Evolutionary conservation across 2,797 vertebrate genomes (phyloP), one percentile per base, ranked within the genome.

Genomic region (Oceanodroma leucorhoa): DNA sequence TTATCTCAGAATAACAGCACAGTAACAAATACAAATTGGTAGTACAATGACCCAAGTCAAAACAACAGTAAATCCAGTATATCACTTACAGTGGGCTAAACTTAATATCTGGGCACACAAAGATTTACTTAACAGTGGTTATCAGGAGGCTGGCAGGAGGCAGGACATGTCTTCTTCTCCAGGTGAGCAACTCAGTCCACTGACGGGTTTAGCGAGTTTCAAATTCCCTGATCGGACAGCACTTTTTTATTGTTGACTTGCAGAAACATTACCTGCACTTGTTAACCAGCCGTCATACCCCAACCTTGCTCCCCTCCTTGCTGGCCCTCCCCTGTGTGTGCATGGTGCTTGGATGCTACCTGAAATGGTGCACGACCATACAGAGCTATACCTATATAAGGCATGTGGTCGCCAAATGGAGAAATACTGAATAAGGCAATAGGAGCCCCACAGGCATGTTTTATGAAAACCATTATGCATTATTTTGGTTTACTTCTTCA

Each of bases 101-200:
- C 7, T 32, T n/a, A 43, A 1, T 38, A 32, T 11, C 36, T 64
- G 36, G 38, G 17, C 24, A 40, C 21, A 60, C 8, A 29, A 46
- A 70, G 32, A 34, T 20, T 66, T 70, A 58, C 0, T 0, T 29
- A 46, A 40, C 0, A 1, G 24, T 29, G 29, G 9, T 15, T 66
- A 43, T 48, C 20, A 65, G 19, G 24, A 48, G 5, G 45, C n/a
- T 0, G 0, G 7, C 60, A 89, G 67, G 41, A 79, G 72, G 18
- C 36, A 43, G 38, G 23, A 5, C 11, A 14, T 2, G 6, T 43
- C 23, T 21, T 46, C 20, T 58, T 26, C 38, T 73, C 24, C 46
- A 78, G 30, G 15, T 12, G 16, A 62, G 22, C 24, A 61, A 26
- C 34, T 79, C 15, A 12, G 32, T 8, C 5, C 62, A 32, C 4